Conservation (phyloP, 2,797 vertebrate genomes). For the Limosa lapponica region DNA sequence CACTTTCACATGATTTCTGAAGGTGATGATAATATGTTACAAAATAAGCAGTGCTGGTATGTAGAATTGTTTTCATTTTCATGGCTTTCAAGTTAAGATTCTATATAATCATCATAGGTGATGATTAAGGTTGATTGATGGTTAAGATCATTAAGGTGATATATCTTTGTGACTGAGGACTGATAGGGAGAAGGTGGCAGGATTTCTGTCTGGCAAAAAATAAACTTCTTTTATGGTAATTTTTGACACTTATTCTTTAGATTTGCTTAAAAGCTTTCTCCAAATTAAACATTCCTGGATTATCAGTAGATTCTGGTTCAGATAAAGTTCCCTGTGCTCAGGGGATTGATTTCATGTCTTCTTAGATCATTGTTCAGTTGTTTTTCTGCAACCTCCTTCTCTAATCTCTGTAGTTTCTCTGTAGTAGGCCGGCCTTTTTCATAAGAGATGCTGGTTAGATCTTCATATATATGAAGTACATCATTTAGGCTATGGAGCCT, state of each 20-base stretch:
- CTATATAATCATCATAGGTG: neutral
- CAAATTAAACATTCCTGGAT: neutral
- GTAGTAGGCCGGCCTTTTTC: constrained; percentile 24
- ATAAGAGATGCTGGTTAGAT: constrained; percentile 25
- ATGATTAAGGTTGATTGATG: neutral
- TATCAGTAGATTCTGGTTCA: constrained; percentile 2
- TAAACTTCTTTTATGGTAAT: neutral
- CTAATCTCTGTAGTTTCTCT: constrained; percentile 34
- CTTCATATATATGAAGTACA: neutral
- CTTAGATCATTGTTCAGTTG: constrained; percentile 21
- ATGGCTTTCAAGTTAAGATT: neutral
- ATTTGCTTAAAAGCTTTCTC: neutral
- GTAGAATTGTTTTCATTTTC: neutral
- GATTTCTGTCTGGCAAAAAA: neutral
- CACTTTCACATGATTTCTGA: neutral
- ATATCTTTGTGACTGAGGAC: neutral
- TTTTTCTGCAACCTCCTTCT: constrained; percentile 45
- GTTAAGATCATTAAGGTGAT: neutral
- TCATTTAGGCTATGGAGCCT: neutral
- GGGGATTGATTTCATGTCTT: neutral
- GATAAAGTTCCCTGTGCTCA: neutral
- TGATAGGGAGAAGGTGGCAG: neutral
- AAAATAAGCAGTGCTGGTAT: neutral
- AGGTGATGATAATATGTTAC: neutral
- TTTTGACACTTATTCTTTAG: neutral